These are phyloP conservation scores for Drosophila oshimai DNA, from an alignment of 1,140 invertebrate genomes.

Conservation along the genomic window DNA sequence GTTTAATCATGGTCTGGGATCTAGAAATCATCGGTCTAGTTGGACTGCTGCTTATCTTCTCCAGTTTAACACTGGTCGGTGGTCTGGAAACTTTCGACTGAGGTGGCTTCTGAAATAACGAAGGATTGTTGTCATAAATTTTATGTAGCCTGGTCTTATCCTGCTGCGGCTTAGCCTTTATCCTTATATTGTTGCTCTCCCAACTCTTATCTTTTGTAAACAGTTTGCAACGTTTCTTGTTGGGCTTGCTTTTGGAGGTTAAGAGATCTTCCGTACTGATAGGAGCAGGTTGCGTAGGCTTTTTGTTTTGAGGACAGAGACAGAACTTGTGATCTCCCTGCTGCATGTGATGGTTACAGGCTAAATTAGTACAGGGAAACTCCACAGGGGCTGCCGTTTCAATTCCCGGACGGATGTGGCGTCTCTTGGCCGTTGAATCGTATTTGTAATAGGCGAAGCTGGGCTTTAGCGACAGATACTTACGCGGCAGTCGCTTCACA, in stretches of 20 bases:
- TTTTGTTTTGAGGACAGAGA: not conserved
- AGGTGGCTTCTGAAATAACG: not conserved
- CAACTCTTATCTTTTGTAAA: not conserved
- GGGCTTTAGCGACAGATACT: not conserved
- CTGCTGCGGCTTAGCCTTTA: too few relatives aligned
- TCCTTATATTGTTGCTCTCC: not conserved
- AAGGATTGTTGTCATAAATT: not conserved
- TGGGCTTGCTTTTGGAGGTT: not conserved
- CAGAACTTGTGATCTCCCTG: too few relatives aligned
- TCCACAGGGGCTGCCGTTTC: constrained; percentile 28
- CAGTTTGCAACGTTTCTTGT: too few relatives aligned
- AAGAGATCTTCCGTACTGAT: not conserved
- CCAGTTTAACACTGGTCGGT: not conserved
- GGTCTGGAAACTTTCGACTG: not conserved
- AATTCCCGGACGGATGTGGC: constrained; percentile 30
- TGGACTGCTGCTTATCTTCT: too few relatives aligned
- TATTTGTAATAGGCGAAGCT: constrained; percentile 31
- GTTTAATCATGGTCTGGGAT: not conserved
- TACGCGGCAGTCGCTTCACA: not conserved
- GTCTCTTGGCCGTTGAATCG: not conserved
- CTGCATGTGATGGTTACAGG: not conserved
- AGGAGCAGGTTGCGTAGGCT: not conserved
- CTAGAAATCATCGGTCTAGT: not conserved
- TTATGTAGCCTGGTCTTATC: not conserved
- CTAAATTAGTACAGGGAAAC: constrained; percentile 5